Percentiles rank a stretch among this genome's conserved stretches.
Conservation (phyloP, 2,888 invertebrate genomes). For the Hirtodrosophila duncani region DNA sequence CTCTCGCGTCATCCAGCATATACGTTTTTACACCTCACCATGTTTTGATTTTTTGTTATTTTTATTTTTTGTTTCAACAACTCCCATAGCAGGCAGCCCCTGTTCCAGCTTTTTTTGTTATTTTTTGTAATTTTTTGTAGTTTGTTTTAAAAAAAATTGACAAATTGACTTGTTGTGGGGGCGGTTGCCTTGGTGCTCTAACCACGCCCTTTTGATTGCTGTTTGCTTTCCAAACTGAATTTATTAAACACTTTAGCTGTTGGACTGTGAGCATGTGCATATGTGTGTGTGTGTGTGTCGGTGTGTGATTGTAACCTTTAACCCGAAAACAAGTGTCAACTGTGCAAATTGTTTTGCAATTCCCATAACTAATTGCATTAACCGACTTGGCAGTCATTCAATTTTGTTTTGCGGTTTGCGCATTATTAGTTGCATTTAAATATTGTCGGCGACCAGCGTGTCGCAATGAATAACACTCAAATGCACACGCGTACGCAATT, state of each 20-base stretch:
- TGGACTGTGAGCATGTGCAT: no score
- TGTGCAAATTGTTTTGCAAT: constrained; percentile 16
- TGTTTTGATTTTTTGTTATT: constrained; percentile 5
- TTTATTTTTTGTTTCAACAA: constrained; percentile 13
- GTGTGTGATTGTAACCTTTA: no score
- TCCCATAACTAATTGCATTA: constrained; percentile 14
- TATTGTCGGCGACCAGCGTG: no score
- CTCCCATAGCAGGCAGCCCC: constrained; percentile 25
- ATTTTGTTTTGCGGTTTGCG: constrained; percentile 55
- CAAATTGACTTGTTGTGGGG: constrained; percentile 63
- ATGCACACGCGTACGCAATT: no score
- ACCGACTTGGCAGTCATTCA: constrained; percentile 20
- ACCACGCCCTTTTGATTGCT: constrained; percentile 38
- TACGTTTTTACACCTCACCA: constrained; percentile 26
- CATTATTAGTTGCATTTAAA: no score
- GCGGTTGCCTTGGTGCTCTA: constrained; percentile 13
- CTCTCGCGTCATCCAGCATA: constrained; percentile 1
- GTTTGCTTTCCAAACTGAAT: constrained; percentile 42
- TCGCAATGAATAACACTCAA: no score
- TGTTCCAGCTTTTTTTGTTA: neutral
- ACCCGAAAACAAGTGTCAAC: neutral
- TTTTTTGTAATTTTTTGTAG: constrained; percentile 19
- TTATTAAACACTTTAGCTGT: constrained; percentile 44
- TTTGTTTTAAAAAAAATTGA: constrained; percentile 62
- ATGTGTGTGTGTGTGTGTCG: no score